Evolutionary conservation across 2,797 vertebrate genomes (phyloP), one percentile per base, ranked within the genome.

Genomic region (Acanthiza pusilla): DNA sequence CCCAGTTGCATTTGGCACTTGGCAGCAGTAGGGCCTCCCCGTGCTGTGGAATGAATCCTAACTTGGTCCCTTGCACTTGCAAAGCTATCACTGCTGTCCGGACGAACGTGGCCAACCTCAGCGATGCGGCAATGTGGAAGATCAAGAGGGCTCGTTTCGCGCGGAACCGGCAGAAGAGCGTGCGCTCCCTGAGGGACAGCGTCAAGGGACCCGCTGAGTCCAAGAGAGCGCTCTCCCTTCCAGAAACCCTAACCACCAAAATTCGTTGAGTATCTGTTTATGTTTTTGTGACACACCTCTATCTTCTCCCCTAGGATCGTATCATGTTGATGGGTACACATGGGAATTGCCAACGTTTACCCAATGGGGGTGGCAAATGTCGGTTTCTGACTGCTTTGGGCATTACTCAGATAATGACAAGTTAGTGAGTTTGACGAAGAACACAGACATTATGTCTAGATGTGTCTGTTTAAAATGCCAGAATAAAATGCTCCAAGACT

Each of bases 91-190:
- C 99, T 77, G 99, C 99, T 23, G 99, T 99, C 55, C 98, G 99
- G 94, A 99, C 99, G 70, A 99, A 99, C 5, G 99, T 99, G 53
- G 99, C 99, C 80, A 99, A 99, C 97, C 98, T 99, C 88, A 99
- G 99, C 10, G 99, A 99, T 21, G 98, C 99, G 1, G 99, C 99
- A 1, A 97, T 99, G 98, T 99, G 99, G 99, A 99, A 99, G 98
- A 99, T 99, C 96, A 98, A 99, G 91, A 98, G 99, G 63, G 99
- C 99, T 32, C 99, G 99, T 54, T 99, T 99, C 67, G 99, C 99
- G 32, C 98, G 99, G 54, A 99, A 99, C 94, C 98, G 98, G 1
- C 99, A 99, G 98, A 99, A 99, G 98, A 99, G 99, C 4, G 99
- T 99, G 85, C 98, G 99, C 10, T 99, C 99, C 13, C 98, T 99